Evolutionary conservation across 2,797 vertebrate species (phyloP).

Genomic region (Nannoperca obscura): DNA sequence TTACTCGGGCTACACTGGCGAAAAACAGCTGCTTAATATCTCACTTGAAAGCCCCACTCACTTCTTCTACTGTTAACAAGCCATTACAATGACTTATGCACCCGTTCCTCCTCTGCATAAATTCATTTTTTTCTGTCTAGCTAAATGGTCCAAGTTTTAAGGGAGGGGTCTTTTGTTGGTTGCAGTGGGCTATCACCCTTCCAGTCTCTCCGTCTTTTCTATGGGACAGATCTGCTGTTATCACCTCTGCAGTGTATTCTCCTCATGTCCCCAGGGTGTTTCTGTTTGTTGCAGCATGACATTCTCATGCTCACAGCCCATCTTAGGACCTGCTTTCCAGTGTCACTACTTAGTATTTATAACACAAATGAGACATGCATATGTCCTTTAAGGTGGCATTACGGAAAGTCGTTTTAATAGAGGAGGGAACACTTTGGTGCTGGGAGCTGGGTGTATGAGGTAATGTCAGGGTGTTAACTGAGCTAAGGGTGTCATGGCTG

Average conservation of each 20-base stretch:
- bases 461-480: slow-evolving; percentile 73
- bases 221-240: slow-evolving; percentile 65
- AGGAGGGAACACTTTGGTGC: slow-evolving; percentile 34
- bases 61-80: slow-evolving; percentile 95
- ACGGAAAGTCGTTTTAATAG: slow-evolving; percentile 65
- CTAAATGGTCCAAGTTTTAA: slow-evolving; percentile 86
- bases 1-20: slow-evolving; percentile 90
- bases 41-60: slow-evolving; percentile 92
- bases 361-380: slow-evolving; percentile 54
- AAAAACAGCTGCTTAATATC: slow-evolving; percentile 97
- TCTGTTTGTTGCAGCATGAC: slow-evolving; percentile 50
- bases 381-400: slow-evolving; percentile 63
- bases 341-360: slow-evolving; percentile 69
- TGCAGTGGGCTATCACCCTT: slow-evolving; percentile 43
- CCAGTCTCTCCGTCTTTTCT: slow-evolving; percentile 54
- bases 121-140: slow-evolving; percentile 84
- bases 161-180: slow-evolving; percentile 78
- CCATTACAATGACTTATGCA: slow-evolving; percentile 94
- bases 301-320: slow-evolving; percentile 43
- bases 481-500: slow-evolving; percentile 65
- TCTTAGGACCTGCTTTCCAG: slow-evolving; percentile 42
- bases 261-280: slow-evolving; percentile 48
- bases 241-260: slow-evolving; percentile 52
- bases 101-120: slow-evolving; percentile 86
- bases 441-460: slow-evolving; percentile 39